A percentile compares a stretch with the other conserved stretches of the same genome.
Conservation (phyloP, 2,797 vertebrate genomes). For the Muscicapa striata region DNA sequence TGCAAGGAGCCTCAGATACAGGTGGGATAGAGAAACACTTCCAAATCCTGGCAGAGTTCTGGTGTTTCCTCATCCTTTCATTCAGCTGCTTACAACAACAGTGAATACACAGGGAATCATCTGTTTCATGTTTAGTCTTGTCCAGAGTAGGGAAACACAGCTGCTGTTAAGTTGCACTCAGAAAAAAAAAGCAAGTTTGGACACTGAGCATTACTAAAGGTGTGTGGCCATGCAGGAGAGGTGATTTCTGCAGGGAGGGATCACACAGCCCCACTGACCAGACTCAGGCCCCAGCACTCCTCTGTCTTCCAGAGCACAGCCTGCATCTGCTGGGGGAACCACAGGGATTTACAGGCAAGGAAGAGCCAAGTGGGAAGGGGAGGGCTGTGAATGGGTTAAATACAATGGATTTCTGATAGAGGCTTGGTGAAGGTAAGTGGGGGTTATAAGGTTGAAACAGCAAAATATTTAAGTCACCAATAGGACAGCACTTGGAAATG, state of each 20-base stretch:
- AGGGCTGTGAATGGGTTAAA: not conserved
- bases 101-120: not conserved
- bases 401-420: not conserved
- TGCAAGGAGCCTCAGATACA: not conserved
- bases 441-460: not conserved
- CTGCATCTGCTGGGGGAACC: conserved; percentile 44
- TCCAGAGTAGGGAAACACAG: conserved; percentile 6
- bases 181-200: not conserved
- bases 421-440: accelerated
- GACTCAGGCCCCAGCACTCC: conserved; percentile 22
- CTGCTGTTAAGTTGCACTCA: conserved; percentile 23
- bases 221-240: not conserved
- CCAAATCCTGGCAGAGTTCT: not conserved
- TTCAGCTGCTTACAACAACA: not conserved
- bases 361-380: not conserved
- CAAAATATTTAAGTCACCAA: not conserved
- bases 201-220: not conserved
- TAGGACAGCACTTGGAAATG: not conserved
- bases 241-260: not conserved
- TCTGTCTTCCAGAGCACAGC: conserved; percentile 17
- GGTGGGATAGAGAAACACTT: not conserved
- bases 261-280: conserved; percentile 31
- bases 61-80: conserved; percentile 5
- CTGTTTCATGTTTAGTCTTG: conserved; percentile 36
- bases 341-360: conserved; percentile 9